Evolutionary conservation across 1,140 invertebrate genomes (phyloP).

Genomic region (Formica selysi): DNA sequence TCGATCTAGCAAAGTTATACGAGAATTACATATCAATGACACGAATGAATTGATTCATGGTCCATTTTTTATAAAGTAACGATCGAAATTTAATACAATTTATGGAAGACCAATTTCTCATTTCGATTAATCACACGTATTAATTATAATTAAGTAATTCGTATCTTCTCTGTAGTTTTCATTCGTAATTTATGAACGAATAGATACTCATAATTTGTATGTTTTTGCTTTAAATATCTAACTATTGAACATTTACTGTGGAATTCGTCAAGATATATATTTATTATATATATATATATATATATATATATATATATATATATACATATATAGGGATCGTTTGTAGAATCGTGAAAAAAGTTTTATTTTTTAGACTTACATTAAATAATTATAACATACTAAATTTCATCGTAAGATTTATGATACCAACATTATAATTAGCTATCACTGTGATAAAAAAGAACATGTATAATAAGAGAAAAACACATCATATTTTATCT

Average conservation of each 20-base stretch:
- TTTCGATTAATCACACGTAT: slow-evolving; percentile 31
- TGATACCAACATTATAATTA: slow-evolving; percentile 50
- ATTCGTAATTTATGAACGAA: slow-evolving; percentile 33
- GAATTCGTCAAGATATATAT: slow-evolving; percentile 18
- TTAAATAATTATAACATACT: slow-evolving; percentile 25
- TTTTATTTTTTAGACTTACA: slow-evolving; percentile 46
- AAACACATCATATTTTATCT: slow-evolving; percentile 65
- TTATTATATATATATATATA: background rate
- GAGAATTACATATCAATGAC: slow-evolving; percentile 52
- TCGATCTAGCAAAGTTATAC: slow-evolving; percentile 21
- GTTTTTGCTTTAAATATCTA: slow-evolving; percentile 27
- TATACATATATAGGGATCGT: slow-evolving; percentile 25
- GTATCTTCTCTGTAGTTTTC: slow-evolving; percentile 21
- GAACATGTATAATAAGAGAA: slow-evolving; percentile 41
- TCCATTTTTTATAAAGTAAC: slow-evolving; percentile 42
- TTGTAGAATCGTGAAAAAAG: slow-evolving; percentile 40
- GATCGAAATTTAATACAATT: slow-evolving; percentile 22
- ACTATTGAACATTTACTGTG: slow-evolving; percentile 23
- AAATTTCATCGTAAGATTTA: slow-evolving; percentile 29
- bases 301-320: slow-evolving; percentile 16
- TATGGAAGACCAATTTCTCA: slow-evolving; percentile 28
- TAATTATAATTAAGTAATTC: background rate
- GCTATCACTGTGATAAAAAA: slow-evolving; percentile 57
- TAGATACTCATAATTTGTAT: slow-evolving; percentile 38
- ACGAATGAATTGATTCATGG: slow-evolving; percentile 37